A percentile compares a stretch with the other conserved stretches of the same genome.
Conservation (phyloP, 2,888 invertebrate species). For the Cetonia aurata region DNA sequence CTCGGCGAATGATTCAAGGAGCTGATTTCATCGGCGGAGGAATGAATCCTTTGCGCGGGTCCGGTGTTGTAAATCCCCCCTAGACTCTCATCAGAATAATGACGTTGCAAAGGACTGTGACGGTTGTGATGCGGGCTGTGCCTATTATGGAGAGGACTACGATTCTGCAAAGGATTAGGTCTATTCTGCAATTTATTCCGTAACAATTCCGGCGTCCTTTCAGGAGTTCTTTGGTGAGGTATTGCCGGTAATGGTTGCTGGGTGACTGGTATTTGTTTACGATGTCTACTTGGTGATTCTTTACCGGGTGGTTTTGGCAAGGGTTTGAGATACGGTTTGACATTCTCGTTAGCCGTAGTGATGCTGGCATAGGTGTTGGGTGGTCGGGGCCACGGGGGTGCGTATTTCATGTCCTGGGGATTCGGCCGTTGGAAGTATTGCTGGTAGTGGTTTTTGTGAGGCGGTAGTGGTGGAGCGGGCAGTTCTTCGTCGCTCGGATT, state of each 20-base stretch:
- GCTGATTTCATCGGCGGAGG: constrained; percentile 86
- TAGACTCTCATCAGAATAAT: constrained; percentile 77
- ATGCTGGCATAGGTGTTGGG: constrained; percentile 64
- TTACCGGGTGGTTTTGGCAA: constrained; percentile 71
- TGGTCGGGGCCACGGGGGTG: constrained; percentile 76
- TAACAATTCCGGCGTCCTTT: constrained; percentile 60
- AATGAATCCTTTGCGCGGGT: constrained; percentile 74
- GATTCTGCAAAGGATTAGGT: constrained; percentile 58
- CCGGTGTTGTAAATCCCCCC: constrained; percentile 64
- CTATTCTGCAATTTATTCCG: constrained; percentile 61
- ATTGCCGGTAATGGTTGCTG: constrained; percentile 56
- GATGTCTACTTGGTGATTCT: constrained; percentile 63
- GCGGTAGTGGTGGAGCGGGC: constrained; percentile 74
- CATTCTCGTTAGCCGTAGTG: constrained; percentile 56
- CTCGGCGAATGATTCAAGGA: constrained; percentile 85
- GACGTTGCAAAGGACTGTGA: constrained; percentile 71
- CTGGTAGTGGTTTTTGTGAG: constrained; percentile 65
- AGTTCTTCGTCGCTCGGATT: constrained; percentile 67
- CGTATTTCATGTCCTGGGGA: constrained; percentile 65
- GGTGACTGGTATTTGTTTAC: constrained; percentile 55
- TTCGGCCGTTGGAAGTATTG: constrained; percentile 46
- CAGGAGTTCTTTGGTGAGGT: constrained; percentile 57
- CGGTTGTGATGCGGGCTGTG: constrained; percentile 62
- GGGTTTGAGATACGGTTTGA: constrained; percentile 71
- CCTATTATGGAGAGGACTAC: constrained; percentile 60